These are phyloP conservation scores for Macroglossus sobrinus DNA, from an alignment of 2,113 vertebrate species.

Conservation along the genomic window DNA sequence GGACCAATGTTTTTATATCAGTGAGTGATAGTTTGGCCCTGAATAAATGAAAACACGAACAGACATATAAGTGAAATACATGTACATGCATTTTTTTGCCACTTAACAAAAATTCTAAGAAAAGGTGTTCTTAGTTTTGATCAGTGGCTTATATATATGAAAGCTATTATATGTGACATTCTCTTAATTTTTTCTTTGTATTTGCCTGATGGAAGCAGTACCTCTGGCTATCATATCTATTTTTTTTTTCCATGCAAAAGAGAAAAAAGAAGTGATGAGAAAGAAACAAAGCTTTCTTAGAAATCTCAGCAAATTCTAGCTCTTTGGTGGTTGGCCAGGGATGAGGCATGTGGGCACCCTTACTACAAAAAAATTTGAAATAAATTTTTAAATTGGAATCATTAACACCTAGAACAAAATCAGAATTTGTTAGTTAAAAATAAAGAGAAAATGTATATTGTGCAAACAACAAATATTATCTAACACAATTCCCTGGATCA, in stretches of 20 bases:
- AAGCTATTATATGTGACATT: background rate
- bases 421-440: background rate
- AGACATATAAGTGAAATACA: background rate
- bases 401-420: background rate
- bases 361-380: background rate
- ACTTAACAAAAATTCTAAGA: background rate
- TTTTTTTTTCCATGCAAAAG: background rate
- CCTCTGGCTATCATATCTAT: background rate
- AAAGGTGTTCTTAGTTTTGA: background rate
- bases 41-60: background rate
- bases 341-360: background rate
- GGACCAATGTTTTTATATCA: background rate
- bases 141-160: background rate
- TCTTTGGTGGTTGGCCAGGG: background rate
- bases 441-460: background rate
- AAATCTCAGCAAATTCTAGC: background rate
- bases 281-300: background rate
- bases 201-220: background rate
- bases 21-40: background rate
- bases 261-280: background rate
- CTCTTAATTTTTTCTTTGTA: background rate
- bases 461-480: background rate
- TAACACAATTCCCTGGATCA: background rate
- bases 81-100: background rate
- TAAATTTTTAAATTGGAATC: background rate